Conservation (phyloP, 2,888 invertebrate species). For the Drosophila prolongata region DNA sequence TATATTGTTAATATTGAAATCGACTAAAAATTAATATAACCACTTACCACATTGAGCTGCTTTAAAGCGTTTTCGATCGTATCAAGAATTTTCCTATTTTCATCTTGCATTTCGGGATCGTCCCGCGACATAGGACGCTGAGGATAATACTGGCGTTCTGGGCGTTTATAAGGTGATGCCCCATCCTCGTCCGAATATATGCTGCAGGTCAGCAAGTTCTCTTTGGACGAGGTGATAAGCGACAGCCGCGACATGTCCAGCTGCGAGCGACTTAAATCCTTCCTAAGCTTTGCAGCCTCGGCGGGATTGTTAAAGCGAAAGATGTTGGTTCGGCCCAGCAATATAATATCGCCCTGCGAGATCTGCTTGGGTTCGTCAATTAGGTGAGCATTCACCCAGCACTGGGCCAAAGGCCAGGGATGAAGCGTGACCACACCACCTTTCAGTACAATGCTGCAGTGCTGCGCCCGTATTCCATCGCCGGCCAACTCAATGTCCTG, state of each 20-base stretch:
- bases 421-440: slow-evolving; percentile 90
- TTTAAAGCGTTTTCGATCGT: slow-evolving; percentile 89
- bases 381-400: slow-evolving; percentile 93
- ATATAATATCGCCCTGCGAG: slow-evolving; percentile 92
- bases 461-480: slow-evolving; percentile 91
- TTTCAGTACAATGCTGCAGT: slow-evolving; percentile 90
- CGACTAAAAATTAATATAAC: no score
- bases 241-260: slow-evolving; percentile 93
- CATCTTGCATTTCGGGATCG: slow-evolving; percentile 87
- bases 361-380: slow-evolving; percentile 91
- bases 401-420: slow-evolving; percentile 90
- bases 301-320: slow-evolving; percentile 96
- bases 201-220: slow-evolving; percentile 87
- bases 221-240: slow-evolving; percentile 90
- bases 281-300: slow-evolving; percentile 93
- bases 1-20: no score
- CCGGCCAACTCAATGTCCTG: slow-evolving; percentile 93
- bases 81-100: slow-evolving; percentile 88
- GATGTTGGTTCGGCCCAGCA: slow-evolving; percentile 91
- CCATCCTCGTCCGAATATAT: slow-evolving; percentile 82
- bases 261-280: slow-evolving; percentile 88
- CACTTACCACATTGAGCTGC: slow-evolving; percentile 84
- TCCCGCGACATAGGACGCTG: slow-evolving; percentile 85
- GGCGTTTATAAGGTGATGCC: slow-evolving; percentile 79
- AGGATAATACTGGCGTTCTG: slow-evolving; percentile 83